Conservation (phyloP, 2,888 invertebrate genomes). For the Alloplasta piceator region DNA sequence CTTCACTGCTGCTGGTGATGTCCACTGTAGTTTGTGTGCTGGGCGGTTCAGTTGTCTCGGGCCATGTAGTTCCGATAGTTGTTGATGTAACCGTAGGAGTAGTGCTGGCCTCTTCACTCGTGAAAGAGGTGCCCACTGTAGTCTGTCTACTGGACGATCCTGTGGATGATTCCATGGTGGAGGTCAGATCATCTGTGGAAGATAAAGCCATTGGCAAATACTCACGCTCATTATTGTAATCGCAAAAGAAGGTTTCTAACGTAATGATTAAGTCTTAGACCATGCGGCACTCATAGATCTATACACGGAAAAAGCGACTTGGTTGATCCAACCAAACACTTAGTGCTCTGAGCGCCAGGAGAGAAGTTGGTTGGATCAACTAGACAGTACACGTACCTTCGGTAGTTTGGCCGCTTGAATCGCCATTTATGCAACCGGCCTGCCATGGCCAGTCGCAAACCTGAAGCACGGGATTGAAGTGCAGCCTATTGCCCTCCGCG, state of each 20-base stretch:
- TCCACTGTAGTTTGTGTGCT: not conserved
- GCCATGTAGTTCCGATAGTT: too few species aligned
- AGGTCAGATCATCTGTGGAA: conserved; percentile 17
- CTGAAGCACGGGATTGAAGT: conserved; percentile 60
- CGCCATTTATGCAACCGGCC: conserved; percentile 59
- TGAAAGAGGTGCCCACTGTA: not conserved
- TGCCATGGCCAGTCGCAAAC: conserved; percentile 68
- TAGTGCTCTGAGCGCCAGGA: too few species aligned
- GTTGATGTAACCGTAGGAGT: not conserved
- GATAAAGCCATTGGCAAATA: conserved; percentile 11
- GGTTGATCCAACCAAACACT: too few species aligned
- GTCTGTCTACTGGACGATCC: not conserved
- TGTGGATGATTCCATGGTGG: not conserved
- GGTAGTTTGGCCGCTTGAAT: not conserved
- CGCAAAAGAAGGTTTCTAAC: too few species aligned
- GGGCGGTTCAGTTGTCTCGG: not conserved
- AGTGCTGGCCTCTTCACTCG: not conserved
- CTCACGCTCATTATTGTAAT: too few species aligned
- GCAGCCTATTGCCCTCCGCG: conserved; percentile 47
- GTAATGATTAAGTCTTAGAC: too few species aligned
- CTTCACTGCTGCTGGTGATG: not conserved
- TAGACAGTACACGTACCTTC: conserved; percentile 31
- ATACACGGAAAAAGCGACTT: too few species aligned
- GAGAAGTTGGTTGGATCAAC: too few species aligned
- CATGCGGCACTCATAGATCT: too few species aligned